Conservation (phyloP, 64 coral and sea anemone genomes). For the Montipora efflorescens region DNA sequence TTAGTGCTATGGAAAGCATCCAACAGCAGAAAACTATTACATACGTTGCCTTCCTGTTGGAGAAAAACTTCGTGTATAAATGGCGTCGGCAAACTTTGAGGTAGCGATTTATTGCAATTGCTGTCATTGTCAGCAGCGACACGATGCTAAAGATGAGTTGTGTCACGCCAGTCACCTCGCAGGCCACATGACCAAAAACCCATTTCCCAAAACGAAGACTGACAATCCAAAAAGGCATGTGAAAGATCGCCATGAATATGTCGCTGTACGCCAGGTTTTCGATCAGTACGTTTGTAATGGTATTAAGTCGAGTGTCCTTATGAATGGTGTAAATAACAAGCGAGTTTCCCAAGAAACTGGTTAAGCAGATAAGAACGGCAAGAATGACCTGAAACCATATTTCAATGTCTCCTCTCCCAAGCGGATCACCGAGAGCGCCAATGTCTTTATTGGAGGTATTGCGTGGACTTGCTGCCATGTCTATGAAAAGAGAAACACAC, state of each 20-base stretch:
- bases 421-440: background rate
- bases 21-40: slow-evolving; percentile 12
- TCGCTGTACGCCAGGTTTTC: slow-evolving; percentile 64
- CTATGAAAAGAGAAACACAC: background rate
- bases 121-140: slow-evolving; percentile 63
- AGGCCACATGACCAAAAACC: slow-evolving; percentile 45
- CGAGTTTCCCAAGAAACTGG: slow-evolving; percentile 40
- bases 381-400: slow-evolving; percentile 39
- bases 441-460: background rate
- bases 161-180: slow-evolving; percentile 27
- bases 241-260: slow-evolving; percentile 47
- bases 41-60: background rate
- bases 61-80: slow-evolving; percentile 36
- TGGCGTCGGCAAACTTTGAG: slow-evolving; percentile 52
- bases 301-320: slow-evolving; percentile 39
- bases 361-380: background rate
- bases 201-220: slow-evolving; percentile 53
- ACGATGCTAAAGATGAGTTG: slow-evolving; percentile 57
- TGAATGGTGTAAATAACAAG: slow-evolving; percentile 56
- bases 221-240: slow-evolving; percentile 71
- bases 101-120: slow-evolving; percentile 65
- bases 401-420: slow-evolving; percentile 34
- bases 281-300: slow-evolving; percentile 62
- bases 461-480: background rate
- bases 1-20: slow-evolving; percentile 8